Base-by-base conservation (phyloP, 2,888 invertebrate species). In the Ditula angustiorana region DNA sequence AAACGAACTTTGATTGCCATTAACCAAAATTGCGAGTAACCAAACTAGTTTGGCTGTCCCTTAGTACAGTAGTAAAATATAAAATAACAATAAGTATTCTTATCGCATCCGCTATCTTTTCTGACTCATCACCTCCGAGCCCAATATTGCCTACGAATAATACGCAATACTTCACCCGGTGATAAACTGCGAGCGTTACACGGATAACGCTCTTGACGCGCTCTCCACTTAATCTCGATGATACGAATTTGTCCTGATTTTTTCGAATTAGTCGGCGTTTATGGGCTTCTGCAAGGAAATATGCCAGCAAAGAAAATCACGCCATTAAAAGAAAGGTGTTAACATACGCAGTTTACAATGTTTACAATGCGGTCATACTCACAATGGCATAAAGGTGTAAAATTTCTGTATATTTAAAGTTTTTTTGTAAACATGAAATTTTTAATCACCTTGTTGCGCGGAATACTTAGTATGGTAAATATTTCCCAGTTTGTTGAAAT, bases 151-250 rank as follows among this genome's bases (percentile, higher is more conserved):
- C 75, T 78, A 75, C 75, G 80, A 82, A 82, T 80, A 81, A 81
- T 81, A 83, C 79, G 81, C 73, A 78, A 80, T 82, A 80, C 79
- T 74, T 83, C 82, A 80, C 75, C 64, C 56, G 61, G 76, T 83
- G 85, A 86, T 83, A 82, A 82, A 86, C 83, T 80, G 72, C 70
- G 74, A 75, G 74, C 77, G 79, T 83, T 81, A 77, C 74, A 58
- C 73, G 77, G 83, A 85, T 83, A 81, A 76, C 82, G 66, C 68
- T 65, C 67, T 77, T 78, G 76, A 82, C 80, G 75, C 73, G 75
- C 80, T 26, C 23, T 30, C 13, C 41, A 4, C 44, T 53, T 61
- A 37, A 61, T 55, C 47, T 47, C 35, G 53, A 35, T 26, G 46
- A 35, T 21, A 55, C 37, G 23, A 49, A 61, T 61, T 55, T 26